Base-by-base conservation (phyloP, 2,888 invertebrate genomes). In the Dysmachus trigonus region DNA sequence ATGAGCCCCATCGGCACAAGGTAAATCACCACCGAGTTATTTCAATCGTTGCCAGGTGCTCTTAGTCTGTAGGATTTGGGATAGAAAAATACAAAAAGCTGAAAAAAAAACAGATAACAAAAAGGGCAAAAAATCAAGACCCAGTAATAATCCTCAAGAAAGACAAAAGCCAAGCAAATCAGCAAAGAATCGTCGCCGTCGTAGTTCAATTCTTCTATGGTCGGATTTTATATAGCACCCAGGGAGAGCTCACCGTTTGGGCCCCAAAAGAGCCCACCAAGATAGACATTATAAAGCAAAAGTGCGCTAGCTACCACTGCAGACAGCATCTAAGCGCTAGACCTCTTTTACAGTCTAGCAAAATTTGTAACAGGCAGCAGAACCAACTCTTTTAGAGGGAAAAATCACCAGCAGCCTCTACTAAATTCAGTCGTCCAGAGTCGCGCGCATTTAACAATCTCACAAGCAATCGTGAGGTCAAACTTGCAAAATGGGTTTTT, bases 401-500 rank as follows among this genome's bases (percentile, higher is more conserved):
- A n/a, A n/a, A n/a, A 41, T 10, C 38, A 38, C 38, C 31, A 2
- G 7, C 38, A 15, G 38, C 13, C 3, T 41, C 31, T n/a, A n/a
- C 31, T 33, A 33, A 33, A 33, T 33, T 38, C 62, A 73, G n/a
- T 73, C 73, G 35, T 30, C 38, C 38, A 41, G 38, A 41, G 38
- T 41, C 10, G 38, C 38, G 38, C 38, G 15, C 3, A 47, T 47
- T 62, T 62, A 62, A 82, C 53, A 82, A 81, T 81, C 81, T 31
- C 81, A 81, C n/a, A 18, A 53, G 30, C 41, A 47, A 41, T 83
- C 83, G 83, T 83, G 83, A 83, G 83, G 83, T 83, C 83, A 83
- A 83, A 83, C 72, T 83, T 83, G 41, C 83, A 83, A 83, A 83
- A 83, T 83, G 72, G 30, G 62, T 35, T 35, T 71, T 72, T 41